These are phyloP conservation scores for Branchinecta lindahli DNA, from an alignment of 1,140 invertebrate species.

Conservation along the genomic window DNA sequence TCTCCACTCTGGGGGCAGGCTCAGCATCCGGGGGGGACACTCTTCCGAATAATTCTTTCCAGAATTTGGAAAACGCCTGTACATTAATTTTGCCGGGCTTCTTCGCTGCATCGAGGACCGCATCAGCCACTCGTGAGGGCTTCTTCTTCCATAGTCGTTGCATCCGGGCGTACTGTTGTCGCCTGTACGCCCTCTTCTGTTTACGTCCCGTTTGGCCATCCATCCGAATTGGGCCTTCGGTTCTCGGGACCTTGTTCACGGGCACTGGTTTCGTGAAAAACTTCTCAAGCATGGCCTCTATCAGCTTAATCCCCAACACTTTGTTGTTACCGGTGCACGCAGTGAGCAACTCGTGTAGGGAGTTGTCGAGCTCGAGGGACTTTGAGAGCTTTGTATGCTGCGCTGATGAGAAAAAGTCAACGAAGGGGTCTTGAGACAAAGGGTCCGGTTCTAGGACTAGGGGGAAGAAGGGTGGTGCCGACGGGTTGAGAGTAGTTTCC, in stretches of 20 bases:
- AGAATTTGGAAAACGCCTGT: neutral
- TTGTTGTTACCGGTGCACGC: neutral
- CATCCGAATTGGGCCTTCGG: neutral
- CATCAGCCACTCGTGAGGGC: neutral
- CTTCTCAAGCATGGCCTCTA: neutral
- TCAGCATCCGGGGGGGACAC: neutral
- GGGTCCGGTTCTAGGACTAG: neutral
- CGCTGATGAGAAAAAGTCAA: neutral
- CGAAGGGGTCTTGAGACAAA: neutral
- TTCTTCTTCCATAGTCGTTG: slow-evolving; percentile 8
- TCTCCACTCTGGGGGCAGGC: neutral
- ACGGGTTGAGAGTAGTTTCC: neutral
- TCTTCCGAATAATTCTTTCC: neutral
- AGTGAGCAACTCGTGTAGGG: neutral
- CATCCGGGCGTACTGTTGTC: neutral
- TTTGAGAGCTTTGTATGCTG: neutral
- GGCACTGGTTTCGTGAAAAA: neutral
- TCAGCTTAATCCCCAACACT: neutral
- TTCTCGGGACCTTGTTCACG: neutral
- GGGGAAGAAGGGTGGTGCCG: neutral
- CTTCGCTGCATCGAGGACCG: neutral
- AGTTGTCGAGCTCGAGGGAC: neutral
- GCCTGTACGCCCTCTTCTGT: neutral
- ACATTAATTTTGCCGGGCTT: neutral
- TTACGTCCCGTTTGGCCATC: neutral